Evolutionary conservation across 2,888 invertebrate species (phyloP).

Genomic region (Ichneumon xanthorius): DNA sequence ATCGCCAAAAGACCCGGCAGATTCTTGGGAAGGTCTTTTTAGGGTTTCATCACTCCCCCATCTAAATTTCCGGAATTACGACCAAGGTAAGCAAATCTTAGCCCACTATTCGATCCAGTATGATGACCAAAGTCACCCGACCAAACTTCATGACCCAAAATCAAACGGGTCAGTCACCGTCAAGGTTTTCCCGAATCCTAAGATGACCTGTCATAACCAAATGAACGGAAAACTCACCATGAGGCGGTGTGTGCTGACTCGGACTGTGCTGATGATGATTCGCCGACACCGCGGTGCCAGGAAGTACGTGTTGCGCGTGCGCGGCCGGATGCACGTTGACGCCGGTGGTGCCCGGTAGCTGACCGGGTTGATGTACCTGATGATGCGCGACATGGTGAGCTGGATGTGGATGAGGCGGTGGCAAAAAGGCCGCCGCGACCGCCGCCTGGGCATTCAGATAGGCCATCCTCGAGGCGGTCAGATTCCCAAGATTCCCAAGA

Average conservation of each 20-base stretch:
- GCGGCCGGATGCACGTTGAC: conserved; percentile 81
- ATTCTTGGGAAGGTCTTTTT: no score
- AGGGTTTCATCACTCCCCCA: no score
- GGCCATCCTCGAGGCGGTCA: conserved; percentile 93
- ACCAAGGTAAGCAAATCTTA: no score
- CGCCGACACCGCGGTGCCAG: conserved; percentile 78
- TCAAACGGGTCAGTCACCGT: no score
- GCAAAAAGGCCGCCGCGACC: conserved; percentile 95
- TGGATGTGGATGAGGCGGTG: conserved; percentile 87
- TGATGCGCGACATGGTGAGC: conserved; percentile 85
- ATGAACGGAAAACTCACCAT: conserved; percentile 77
- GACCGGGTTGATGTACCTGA: conserved; percentile 84
- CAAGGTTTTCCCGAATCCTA: no score
- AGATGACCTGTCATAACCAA: no score
- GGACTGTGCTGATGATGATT: conserved; percentile 84
- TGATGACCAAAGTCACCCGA: no score
- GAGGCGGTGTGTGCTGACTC: conserved; percentile 81
- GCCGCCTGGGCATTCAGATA: conserved; percentile 97
- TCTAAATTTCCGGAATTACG: no score
- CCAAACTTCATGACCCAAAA: no score
- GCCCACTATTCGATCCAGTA: no score
- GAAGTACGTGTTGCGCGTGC: conserved; percentile 82
- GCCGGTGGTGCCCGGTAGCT: conserved; percentile 81
- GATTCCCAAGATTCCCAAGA: conserved; percentile 86
- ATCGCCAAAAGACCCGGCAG: no score